Evolutionary conservation across 2,113 vertebrate species (phyloP).

Genomic region (Leptobrachium ailaonicum): DNA sequence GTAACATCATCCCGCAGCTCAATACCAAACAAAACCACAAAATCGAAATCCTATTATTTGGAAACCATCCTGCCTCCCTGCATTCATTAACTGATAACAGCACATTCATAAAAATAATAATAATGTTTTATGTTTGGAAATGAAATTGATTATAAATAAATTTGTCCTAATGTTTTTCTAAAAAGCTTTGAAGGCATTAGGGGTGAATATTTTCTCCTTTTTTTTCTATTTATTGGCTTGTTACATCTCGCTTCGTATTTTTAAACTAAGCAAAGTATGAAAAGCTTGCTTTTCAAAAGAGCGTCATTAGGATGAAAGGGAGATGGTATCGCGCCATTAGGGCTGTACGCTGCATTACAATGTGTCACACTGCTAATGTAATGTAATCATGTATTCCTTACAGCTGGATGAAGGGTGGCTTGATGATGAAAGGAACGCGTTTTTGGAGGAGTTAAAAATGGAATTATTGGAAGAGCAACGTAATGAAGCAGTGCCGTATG

Average conservation of each 20-base stretch:
- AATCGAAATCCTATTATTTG: too few species aligned
- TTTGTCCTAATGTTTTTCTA: conserved; percentile 47
- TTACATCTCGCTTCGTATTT: conserved; percentile 36
- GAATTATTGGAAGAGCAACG: conserved; percentile 91
- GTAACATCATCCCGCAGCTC: too few species aligned
- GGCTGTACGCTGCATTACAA: conserved; percentile 59
- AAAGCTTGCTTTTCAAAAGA: conserved; percentile 58
- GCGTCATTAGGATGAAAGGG: conserved; percentile 71
- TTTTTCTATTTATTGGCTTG: conserved; percentile 28
- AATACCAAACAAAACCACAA: too few species aligned
- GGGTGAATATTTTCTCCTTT: conserved; percentile 54
- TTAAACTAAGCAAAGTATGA: conserved; percentile 53
- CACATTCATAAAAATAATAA: too few species aligned
- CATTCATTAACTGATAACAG: too few species aligned
- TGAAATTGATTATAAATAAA: conserved; percentile 63
- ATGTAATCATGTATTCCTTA: conserved; percentile 70
- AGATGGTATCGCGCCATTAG: conserved; percentile 58
- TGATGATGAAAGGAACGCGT: conserved; percentile 95
- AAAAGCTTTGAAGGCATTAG: conserved; percentile 65
- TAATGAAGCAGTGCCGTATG: conserved; percentile 79
- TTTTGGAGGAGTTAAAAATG: conserved; percentile 95
- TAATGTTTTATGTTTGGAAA: conserved; percentile 49
- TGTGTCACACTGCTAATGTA: conserved; percentile 60
- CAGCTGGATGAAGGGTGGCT: conserved; percentile 96
- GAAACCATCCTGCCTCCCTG: too few species aligned